Conservation (phyloP, 2,113 vertebrate genomes). For the Zootoca vivipara region DNA sequence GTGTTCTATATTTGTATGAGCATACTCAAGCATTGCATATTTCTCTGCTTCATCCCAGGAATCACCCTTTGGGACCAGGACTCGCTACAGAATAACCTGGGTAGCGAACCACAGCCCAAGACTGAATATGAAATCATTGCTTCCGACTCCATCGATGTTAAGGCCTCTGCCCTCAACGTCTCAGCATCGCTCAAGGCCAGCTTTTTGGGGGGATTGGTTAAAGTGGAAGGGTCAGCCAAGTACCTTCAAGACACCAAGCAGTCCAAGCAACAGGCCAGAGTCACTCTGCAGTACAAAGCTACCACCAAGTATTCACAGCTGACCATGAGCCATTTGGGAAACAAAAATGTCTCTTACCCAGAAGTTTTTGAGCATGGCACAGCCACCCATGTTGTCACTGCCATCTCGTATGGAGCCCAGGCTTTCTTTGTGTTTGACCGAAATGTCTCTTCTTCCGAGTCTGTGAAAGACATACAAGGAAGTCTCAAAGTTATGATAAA, state of each 20-base stretch:
- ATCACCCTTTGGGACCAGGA: constrained; percentile 23
- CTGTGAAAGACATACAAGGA: not conserved
- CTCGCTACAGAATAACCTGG: not conserved
- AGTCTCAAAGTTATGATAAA: too few relatives aligned
- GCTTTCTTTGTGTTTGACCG: constrained; percentile 61
- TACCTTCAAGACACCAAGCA: constrained; percentile 27
- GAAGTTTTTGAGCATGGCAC: constrained; percentile 19
- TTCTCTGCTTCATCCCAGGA: not conserved
- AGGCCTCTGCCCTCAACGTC: not conserved
- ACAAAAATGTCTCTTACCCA: not conserved
- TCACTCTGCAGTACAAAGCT: constrained; percentile 18
- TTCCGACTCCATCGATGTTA: constrained; percentile 3
- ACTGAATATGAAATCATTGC: constrained; percentile 14
- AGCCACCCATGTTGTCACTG: constrained; percentile 57
- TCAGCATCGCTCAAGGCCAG: constrained; percentile 19
- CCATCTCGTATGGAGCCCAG: constrained; percentile 48
- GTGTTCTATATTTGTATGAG: too few relatives aligned
- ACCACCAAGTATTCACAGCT: constrained; percentile 28
- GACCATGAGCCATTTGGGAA: constrained; percentile 27
- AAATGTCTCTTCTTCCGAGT: not conserved
- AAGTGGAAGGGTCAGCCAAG: constrained; percentile 14
- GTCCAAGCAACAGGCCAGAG: constrained; percentile 8
- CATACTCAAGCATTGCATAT: too few relatives aligned
- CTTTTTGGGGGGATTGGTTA: constrained; percentile 5
- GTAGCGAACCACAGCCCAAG: not conserved